Conservation (phyloP, 2,797 vertebrate genomes). For the Malacoctenus gilli region DNA sequence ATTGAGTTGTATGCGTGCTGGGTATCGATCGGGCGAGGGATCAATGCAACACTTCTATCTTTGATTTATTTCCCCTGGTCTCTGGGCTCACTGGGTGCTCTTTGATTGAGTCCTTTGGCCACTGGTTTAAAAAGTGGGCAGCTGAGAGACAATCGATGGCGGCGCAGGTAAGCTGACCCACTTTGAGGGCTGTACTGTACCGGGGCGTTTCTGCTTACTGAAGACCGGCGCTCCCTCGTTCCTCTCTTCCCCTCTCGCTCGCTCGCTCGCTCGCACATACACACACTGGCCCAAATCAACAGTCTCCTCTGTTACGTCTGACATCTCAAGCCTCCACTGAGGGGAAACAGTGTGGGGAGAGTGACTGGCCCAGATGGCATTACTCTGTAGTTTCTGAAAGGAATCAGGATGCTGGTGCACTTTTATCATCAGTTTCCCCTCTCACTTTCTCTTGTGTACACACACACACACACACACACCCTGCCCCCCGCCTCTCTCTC, state of each 20-base stretch:
- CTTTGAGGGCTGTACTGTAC: conserved; percentile 46
- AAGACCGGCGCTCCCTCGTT: conserved; percentile 24
- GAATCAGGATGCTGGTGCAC: conserved; percentile 50
- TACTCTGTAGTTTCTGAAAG: conserved; percentile 54
- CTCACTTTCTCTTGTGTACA: no score
- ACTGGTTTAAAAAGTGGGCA: conserved; percentile 63
- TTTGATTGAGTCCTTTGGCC: conserved; percentile 73
- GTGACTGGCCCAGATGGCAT: conserved; percentile 62
- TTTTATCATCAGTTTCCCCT: conserved; percentile 51
- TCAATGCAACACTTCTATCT: conserved; percentile 74
- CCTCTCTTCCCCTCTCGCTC: conserved; percentile 1
- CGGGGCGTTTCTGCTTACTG: conserved; percentile 43
- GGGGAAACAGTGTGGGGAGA: conserved; percentile 44
- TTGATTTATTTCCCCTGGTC: conserved; percentile 73
- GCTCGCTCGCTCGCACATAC: conserved; percentile 9
- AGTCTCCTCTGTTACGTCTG: conserved; percentile 51
- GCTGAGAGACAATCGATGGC: conserved; percentile 68
- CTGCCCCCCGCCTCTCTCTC: conserved; percentile 6
- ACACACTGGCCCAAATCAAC: conserved; percentile 56
- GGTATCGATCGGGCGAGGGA: conserved; percentile 62
- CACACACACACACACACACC: background rate
- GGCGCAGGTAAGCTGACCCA: conserved; percentile 72
- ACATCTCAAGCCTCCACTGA: conserved; percentile 55
- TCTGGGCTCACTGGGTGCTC: conserved; percentile 56
- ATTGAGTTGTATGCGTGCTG: conserved; percentile 54